Evolutionary conservation across 2,888 invertebrate genomes (phyloP).

Genomic region (Carcina quercana): DNA sequence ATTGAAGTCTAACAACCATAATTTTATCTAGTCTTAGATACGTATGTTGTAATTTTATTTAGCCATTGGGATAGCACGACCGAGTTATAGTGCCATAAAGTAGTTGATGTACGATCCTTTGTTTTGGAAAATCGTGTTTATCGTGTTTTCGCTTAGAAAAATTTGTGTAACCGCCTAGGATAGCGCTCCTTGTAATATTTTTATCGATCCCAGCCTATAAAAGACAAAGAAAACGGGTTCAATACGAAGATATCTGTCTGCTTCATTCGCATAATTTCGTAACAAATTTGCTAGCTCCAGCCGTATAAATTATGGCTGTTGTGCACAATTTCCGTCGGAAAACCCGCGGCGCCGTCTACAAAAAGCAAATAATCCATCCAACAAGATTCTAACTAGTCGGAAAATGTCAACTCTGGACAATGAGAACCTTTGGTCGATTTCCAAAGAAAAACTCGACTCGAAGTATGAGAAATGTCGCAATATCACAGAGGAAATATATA

Average conservation of each 20-base stretch:
- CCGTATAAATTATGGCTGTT: slow-evolving; percentile 32
- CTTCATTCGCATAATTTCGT: slow-evolving; percentile 19
- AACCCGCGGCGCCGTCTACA: slow-evolving; percentile 25
- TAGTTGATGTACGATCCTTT: slow-evolving; percentile 57
- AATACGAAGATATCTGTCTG: too few relatives aligned
- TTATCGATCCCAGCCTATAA: too few relatives aligned
- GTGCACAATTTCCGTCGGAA: slow-evolving; percentile 32
- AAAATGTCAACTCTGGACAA: slow-evolving; percentile 54
- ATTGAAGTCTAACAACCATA: slow-evolving; percentile 41
- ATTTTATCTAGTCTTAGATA: slow-evolving; percentile 59
- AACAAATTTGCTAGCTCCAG: slow-evolving; percentile 22
- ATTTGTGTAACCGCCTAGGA: slow-evolving; percentile 16
- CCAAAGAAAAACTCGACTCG: slow-evolving; percentile 36
- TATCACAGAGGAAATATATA: slow-evolving; percentile 66
- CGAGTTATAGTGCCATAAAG: slow-evolving; percentile 62
- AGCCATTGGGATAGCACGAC: slow-evolving; percentile 46
- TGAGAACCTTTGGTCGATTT: slow-evolving; percentile 39
- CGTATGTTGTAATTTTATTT: slow-evolving; percentile 39
- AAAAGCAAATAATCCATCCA: slow-evolving; percentile 18
- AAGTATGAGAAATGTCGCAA: slow-evolving; percentile 65
- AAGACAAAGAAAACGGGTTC: too few relatives aligned
- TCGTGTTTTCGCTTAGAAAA: slow-evolving; percentile 26
- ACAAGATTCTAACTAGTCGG: slow-evolving; percentile 2
- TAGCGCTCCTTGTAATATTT: too few relatives aligned
- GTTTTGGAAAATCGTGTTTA: slow-evolving; percentile 44